Conservation (phyloP, 2,888 invertebrate genomes). For the Callimorpha dominula region DNA sequence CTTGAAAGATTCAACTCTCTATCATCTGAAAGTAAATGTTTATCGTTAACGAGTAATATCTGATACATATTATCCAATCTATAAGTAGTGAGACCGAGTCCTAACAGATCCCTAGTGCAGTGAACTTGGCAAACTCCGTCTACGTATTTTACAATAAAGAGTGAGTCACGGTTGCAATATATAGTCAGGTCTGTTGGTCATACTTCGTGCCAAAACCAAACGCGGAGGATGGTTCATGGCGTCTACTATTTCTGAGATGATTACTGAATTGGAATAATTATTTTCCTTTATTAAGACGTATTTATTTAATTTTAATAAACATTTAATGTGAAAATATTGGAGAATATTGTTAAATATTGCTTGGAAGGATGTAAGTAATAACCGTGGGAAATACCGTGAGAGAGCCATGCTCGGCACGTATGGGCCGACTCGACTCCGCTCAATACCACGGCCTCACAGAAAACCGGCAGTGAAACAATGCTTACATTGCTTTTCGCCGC, state of each 20-base stretch:
- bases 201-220: neutral
- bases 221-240: neutral
- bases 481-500: no score
- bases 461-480: no score
- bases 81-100: conserved; percentile 11
- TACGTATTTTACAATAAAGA: conserved; percentile 47
- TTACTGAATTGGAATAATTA: neutral
- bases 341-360: no score
- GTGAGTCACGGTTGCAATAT: conserved; percentile 59
- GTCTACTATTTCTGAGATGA: neutral
- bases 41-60: neutral
- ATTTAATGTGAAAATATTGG: no score
- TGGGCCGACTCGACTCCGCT: no score
- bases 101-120: conserved; percentile 57
- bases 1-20: neutral
- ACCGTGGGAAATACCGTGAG: no score
- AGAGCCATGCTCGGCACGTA: no score
- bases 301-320: no score
- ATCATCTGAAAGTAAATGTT: neutral
- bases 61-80: no score
- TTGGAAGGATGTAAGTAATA: no score
- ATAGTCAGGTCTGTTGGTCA: neutral
- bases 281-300: no score
- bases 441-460: no score
- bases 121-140: conserved; percentile 71